These are phyloP conservation scores for Anoplius nigerrimus DNA, from an alignment of 2,888 invertebrate species.

Conservation along the genomic window DNA sequence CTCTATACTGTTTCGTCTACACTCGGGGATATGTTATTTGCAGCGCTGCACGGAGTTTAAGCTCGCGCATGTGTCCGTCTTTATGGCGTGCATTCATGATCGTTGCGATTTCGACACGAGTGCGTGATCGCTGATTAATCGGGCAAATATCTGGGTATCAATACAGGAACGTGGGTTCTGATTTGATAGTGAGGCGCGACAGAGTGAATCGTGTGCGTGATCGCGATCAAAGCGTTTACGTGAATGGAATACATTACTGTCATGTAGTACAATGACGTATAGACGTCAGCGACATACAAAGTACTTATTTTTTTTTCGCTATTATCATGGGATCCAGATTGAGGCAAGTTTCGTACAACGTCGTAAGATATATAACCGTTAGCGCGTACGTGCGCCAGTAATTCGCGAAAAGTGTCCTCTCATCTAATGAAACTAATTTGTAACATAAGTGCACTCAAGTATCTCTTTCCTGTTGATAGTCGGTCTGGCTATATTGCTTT, in stretches of 20 bases:
- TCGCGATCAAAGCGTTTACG: conserved; percentile 29
- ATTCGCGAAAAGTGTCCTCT: too few species aligned
- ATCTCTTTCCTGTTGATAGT: too few species aligned
- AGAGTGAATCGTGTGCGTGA: conserved; percentile 18
- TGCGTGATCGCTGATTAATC: conserved; percentile 14
- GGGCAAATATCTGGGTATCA: conserved; percentile 12
- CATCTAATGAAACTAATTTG: too few species aligned
- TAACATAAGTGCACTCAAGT: too few species aligned
- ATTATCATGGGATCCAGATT: conserved; percentile 77
- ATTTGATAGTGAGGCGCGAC: conserved; percentile 11
- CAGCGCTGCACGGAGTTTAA: too few species aligned
- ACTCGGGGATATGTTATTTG: too few species aligned
- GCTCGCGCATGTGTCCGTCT: too few species aligned
- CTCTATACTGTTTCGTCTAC: too few species aligned
- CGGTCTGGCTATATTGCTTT: too few species aligned
- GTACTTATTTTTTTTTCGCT: conserved; percentile 74
- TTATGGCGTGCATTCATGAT: conserved; percentile 4
- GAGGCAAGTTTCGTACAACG: conserved; percentile 70
- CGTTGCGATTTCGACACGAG: conserved; percentile 5
- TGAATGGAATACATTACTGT: conserved; percentile 46
- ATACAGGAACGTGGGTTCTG: conserved; percentile 1
- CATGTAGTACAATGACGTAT: conserved; percentile 58
- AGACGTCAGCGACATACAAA: conserved; percentile 48
- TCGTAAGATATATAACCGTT: background rate
- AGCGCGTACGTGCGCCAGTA: background rate